Conservation (phyloP, 2,797 vertebrate genomes). For the Tangara arthus region DNA sequence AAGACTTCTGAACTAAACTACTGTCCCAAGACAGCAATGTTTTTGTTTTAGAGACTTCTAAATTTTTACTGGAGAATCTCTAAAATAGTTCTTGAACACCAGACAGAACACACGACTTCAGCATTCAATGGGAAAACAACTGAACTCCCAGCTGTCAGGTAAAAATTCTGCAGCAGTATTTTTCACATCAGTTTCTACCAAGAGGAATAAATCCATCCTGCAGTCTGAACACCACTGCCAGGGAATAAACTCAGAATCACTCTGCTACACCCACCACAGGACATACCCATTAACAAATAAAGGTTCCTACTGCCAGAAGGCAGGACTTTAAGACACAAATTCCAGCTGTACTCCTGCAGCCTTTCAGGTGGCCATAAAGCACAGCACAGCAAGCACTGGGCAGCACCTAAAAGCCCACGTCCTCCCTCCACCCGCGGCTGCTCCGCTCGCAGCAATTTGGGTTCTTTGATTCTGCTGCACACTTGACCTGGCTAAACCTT, state of each 20-base stretch:
- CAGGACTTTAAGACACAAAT: not conserved
- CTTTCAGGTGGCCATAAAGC: not conserved
- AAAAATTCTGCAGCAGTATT: not conserved
- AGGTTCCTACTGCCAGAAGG: not conserved
- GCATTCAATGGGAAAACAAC: not conserved
- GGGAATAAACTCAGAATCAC: not conserved
- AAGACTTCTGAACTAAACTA: not conserved
- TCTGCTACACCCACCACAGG: not conserved
- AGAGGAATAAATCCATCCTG: not conserved
- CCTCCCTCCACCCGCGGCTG: not conserved
- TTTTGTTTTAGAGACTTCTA: not conserved
- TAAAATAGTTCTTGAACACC: not conserved
- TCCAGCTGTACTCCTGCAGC: not conserved
- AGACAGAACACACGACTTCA: not conserved
- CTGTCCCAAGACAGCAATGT: not conserved
- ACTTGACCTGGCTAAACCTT: slow-evolving; percentile 63
- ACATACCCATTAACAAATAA: not conserved
- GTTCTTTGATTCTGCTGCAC: slow-evolving; percentile 47
- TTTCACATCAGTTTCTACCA: not conserved
- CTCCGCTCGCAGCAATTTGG: not conserved
- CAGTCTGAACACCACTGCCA: not conserved
- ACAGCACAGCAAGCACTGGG: not conserved
- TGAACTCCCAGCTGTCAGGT: not conserved
- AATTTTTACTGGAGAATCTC: not conserved
- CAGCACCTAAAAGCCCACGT: not conserved